Percentiles rank a stretch among this genome's conserved stretches.
Conservation (phyloP, 2,797 vertebrate genomes). For the Eospalax fontanierii region DNA sequence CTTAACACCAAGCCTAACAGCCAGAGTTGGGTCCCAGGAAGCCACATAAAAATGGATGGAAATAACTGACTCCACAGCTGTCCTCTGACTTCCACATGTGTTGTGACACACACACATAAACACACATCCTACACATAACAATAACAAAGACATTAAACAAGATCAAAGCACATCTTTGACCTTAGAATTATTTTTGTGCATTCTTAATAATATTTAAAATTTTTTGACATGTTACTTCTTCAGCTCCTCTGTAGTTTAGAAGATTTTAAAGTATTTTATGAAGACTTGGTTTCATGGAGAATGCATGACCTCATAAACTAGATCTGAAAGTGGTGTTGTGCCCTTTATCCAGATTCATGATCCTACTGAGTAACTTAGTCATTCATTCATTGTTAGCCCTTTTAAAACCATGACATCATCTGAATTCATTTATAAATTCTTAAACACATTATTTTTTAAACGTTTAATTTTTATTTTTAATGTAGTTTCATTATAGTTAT, state of each 20-base stretch:
- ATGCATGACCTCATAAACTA: too few species aligned
- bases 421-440: too few species aligned
- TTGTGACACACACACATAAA: too few species aligned
- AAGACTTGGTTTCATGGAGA: background rate
- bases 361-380: background rate
- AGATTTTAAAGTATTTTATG: background rate
- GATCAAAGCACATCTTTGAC: background rate
- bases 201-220: background rate
- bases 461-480: background rate
- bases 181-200: background rate
- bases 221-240: background rate
- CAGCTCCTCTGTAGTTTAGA: background rate
- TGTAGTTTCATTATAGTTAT: background rate
- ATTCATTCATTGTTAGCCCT: background rate
- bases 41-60: too few species aligned
- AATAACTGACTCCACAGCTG: too few species aligned
- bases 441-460: background rate
- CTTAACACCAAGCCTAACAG: too few species aligned
- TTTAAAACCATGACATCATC: background rate
- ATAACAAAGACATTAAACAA: too few species aligned
- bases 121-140: too few species aligned
- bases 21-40: too few species aligned
- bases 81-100: too few species aligned
- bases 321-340: background rate
- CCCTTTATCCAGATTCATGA: background rate